Evolutionary conservation across 37 sponge, comb jelly and placozoan species (phyloP).

Genomic region (Axinella damicornis): DNA sequence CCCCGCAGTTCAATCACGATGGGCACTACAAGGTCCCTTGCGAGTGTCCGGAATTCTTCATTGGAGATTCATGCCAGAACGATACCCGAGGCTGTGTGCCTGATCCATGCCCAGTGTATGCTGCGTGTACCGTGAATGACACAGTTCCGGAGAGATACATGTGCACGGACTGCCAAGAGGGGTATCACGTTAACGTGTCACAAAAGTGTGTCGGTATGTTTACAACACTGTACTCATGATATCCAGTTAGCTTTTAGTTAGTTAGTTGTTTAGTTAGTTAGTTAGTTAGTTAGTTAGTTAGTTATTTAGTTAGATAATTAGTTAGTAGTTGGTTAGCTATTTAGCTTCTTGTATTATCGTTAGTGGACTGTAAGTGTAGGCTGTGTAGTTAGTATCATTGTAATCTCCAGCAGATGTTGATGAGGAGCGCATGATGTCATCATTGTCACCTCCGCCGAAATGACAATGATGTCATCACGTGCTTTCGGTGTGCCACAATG

Average conservation of each 20-base stretch:
- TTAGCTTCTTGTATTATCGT: too few species aligned
- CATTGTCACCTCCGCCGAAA: too few species aligned
- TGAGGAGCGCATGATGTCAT: too few species aligned
- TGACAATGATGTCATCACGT: neutral
- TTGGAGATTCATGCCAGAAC: slow-evolving; percentile 50
- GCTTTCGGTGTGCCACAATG: neutral
- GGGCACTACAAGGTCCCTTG: slow-evolving; percentile 40
- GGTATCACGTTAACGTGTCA: slow-evolving; percentile 8
- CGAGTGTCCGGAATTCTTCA: slow-evolving; percentile 17
- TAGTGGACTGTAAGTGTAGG: too few species aligned
- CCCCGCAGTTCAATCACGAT: neutral
- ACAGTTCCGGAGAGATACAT: slow-evolving; percentile 21
- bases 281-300: too few species aligned
- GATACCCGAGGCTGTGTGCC: slow-evolving; percentile 39
- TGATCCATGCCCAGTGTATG: slow-evolving; percentile 20
- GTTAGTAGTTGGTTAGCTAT: too few species aligned
- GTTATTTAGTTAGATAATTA: too few species aligned
- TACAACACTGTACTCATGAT: too few species aligned
- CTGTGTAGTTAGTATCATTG: too few species aligned
- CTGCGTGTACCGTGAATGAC: slow-evolving; percentile 27
- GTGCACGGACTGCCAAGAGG: slow-evolving; percentile 33
- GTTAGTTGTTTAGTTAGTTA: too few species aligned
- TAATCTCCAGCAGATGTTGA: too few species aligned
- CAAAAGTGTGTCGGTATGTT: slow-evolving; percentile 56
- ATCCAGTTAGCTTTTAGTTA: too few species aligned